Base-by-base conservation (phyloP, 2,113 vertebrate genomes). In the Gadus macrocephalus region DNA sequence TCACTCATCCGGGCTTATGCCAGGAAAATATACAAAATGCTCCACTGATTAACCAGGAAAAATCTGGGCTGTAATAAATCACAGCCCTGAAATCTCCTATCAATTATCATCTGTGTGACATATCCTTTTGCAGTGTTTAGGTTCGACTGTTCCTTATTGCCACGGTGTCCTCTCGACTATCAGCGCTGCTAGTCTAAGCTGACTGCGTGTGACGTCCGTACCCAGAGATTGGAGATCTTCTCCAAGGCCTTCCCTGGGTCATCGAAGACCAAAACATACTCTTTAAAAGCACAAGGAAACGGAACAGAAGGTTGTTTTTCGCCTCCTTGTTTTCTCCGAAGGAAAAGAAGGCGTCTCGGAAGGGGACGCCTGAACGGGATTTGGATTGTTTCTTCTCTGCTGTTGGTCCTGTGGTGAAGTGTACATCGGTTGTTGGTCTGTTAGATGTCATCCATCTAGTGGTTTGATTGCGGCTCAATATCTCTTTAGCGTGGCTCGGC, bases 161-260 rank as follows among this genome's bases (percentile, higher is more conserved):
- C 77, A 81, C 67, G 6, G 71, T 74, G 84, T 90, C 84, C 89
- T 89, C 83, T 80, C 81, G 72, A 66, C 88, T 91, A 91, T 92
- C 91, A 75, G 74, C 12, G 49, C 60, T 53, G 49, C 77, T 91
- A 92, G 91, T 87, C 91, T 89, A 93, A 92, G 85, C 91, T 89
- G 17, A 27, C 74, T 56, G 71, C 80, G 67, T 70, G 17, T 89
- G 90, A 92, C 89, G 85, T 89, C 87, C 71, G 71, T 64, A 69
- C 12, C 53, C 83, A 86, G 86, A 84, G 75, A 89, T 88, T 90
- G 83, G 66, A 84, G 78, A 83, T 80, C 75, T 73, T 65, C 77
- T 82, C 80, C 90, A 91, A 92, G 92, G 92, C 73, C 85, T 75
- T 68, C 0, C 53, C 72, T 70, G 55, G 70, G 76, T 79, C 76